phyloP scores from a whole-genome alignment of 1,140 invertebrate species.

The Stegodyphus mimosarum region DNA sequence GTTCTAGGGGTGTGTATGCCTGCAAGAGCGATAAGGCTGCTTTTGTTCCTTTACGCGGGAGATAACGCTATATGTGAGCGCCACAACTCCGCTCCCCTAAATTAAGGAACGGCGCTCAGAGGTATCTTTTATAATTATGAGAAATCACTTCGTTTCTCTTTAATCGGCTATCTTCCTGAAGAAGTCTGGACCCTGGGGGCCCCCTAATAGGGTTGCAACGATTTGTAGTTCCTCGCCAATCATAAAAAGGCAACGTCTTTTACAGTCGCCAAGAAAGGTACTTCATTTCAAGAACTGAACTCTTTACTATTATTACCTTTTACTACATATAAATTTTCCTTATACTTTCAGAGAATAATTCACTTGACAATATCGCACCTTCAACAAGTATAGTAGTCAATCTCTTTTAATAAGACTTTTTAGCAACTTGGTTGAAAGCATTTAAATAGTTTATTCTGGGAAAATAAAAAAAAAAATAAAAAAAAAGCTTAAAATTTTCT shows the following conservation, averaged over 20 bases:
- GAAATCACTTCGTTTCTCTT: slow-evolving; percentile 61
- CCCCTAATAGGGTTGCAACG: slow-evolving; percentile 52
- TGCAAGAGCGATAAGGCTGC: slow-evolving; percentile 50
- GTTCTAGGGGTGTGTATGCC: slow-evolving; percentile 54
- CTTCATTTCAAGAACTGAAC: too few relatives aligned
- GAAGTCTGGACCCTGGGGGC: slow-evolving; percentile 57
- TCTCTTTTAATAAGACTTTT: too few relatives aligned
- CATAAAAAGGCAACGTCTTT: slow-evolving; percentile 4
- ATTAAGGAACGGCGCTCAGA: slow-evolving; percentile 59
- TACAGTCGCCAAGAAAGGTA: too few relatives aligned
- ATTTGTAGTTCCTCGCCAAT: slow-evolving; percentile 39
- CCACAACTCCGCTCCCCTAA: slow-evolving; percentile 30
- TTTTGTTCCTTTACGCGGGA: slow-evolving; percentile 55
- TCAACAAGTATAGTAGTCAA: too few relatives aligned
- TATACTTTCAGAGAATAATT: too few relatives aligned
- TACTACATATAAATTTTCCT: too few relatives aligned
- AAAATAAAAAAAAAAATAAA: too few relatives aligned
- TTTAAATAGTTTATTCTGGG: too few relatives aligned
- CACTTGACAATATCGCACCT: too few relatives aligned
- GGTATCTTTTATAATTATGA: slow-evolving; percentile 62
- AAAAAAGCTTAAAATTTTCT: too few relatives aligned
- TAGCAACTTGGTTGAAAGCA: too few relatives aligned
- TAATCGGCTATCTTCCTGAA: slow-evolving; percentile 59
- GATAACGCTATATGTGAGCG: slow-evolving; percentile 40
- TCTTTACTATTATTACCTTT: too few relatives aligned